Evolutionary conservation across 2,888 invertebrate species (phyloP), one percentile per base, ranked within the genome.

Genomic region (Bugulina stolonifera): DNA sequence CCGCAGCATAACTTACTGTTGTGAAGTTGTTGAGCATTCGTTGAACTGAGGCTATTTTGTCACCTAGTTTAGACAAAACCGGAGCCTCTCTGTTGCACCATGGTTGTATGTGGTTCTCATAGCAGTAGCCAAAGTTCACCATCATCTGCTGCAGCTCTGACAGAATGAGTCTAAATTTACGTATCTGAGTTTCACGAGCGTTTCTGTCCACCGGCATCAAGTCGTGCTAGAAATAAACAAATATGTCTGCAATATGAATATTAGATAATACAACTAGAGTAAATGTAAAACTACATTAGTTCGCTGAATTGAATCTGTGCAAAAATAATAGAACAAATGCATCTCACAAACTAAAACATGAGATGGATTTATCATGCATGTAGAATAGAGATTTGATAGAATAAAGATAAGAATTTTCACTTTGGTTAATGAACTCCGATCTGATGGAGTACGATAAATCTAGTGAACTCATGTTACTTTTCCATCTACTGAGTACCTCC

Each of bases 71-170:
- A 14, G 64, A 64, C 25, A 64, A 27, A 14, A 27, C 14, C 29
- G 64, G 64, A 2, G 64, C 22, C 18, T 34, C 34, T 14, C 64
- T 27, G 64, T 34, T 70, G 32, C 70, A 70, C 70, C 70, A 70
- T 2, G 43, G 70, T 52, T 70, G 52, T 10, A 70, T 70, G 43
- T 70, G 52, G 25, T 32, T 43, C 52, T 70, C 70, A 29, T 70
- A 70, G 25, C n/a, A 54, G 52, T 70, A 70, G 70, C 3, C 10
- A 29, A 35, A 70, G 25, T 23, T 70, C n/a, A 54, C 54, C 14
- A 70, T 43, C 70, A 70, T 70, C 70, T 70, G 70, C 23, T 70
- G 70, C 1, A 70, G 70, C 29, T 70, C 70, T 2, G 70, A 70
- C 25, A 70, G 35, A 10, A 54, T 43, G n/a, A 70, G 70, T 18